A percentile compares a stretch with the other conserved stretches of the same genome.
Conservation (phyloP, 2,797 vertebrate genomes). For the Otolemur crassicaudatus region DNA sequence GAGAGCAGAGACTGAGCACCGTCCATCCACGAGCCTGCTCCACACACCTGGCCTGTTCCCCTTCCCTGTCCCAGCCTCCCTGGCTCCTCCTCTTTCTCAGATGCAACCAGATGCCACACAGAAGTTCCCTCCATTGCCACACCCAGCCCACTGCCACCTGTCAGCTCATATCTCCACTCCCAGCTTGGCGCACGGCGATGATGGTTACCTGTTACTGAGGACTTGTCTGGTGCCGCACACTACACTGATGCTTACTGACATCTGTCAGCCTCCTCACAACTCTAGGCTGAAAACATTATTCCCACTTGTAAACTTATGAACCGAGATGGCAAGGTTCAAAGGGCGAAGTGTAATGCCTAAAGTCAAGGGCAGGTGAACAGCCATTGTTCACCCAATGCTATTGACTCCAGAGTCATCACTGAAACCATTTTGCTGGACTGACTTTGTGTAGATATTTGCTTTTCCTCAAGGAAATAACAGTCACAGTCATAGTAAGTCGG, state of each 20-base stretch:
- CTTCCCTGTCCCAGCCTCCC: neutral
- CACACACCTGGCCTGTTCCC: accelerated
- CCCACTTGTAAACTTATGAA: too few species aligned
- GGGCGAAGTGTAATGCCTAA: accelerated
- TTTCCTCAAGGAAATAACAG: neutral
- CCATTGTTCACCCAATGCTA: neutral
- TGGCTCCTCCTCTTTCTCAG: neutral
- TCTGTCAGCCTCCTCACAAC: accelerated
- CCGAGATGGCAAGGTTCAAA: neutral
- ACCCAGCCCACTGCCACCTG: neutral
- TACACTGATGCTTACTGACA: accelerated
- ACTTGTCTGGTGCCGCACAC: accelerated
- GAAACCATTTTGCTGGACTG: accelerated
- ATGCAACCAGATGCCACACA: neutral
- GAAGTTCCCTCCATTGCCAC: neutral
- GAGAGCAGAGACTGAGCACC: neutral
- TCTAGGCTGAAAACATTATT: accelerated
- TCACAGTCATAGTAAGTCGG: neutral
- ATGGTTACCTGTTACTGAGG: accelerated
- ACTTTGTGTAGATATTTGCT: neutral
- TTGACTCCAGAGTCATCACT: neutral
- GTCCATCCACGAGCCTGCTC: neutral
- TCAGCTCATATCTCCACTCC: accelerated
- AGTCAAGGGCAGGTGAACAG: neutral
- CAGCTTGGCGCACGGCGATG: accelerated